Percentiles rank a stretch among this genome's conserved stretches.
phyloP scores from a whole-genome alignment of 2,113 vertebrate genomes.

The Perognathus longimembris region DNA sequence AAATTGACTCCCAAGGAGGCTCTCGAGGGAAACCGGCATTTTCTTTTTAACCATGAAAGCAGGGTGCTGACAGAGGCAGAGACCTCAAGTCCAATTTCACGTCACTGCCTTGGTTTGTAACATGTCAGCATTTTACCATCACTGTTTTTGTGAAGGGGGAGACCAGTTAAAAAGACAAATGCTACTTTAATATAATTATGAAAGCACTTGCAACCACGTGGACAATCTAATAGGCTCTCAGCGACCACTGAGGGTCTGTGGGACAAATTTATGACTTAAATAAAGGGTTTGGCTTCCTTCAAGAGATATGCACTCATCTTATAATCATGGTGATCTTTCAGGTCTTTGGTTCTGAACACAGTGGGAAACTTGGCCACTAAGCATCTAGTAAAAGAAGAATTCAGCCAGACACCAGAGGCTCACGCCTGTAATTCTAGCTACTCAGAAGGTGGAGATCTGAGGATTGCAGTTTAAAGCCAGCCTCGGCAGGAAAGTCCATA shows the following conservation, averaged over 20 bases:
- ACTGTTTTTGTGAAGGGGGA: background rate
- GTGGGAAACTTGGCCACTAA: background rate
- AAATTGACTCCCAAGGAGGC: background rate
- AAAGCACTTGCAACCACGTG: background rate
- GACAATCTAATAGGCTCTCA: background rate
- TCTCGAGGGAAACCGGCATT: slow-evolving; percentile 5
- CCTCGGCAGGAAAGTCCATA: no score
- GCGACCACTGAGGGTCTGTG: background rate
- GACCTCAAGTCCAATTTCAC: background rate
- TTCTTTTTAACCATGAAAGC: background rate
- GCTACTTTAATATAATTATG: background rate
- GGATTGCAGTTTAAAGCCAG: no score
- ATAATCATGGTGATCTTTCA: background rate
- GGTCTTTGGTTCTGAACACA: background rate
- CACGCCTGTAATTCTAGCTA: no score
- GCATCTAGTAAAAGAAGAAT: no score
- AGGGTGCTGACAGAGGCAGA: background rate
- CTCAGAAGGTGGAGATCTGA: no score
- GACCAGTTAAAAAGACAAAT: background rate
- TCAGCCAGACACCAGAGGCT: no score
- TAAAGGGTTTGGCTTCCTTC: background rate
- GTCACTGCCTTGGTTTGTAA: background rate
- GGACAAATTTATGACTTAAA: background rate
- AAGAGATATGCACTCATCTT: background rate
- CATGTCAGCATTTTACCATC: background rate